These are phyloP conservation scores for Ursus arctos DNA, from an alignment of 2,113 vertebrate genomes.

Conservation along the genomic window DNA sequence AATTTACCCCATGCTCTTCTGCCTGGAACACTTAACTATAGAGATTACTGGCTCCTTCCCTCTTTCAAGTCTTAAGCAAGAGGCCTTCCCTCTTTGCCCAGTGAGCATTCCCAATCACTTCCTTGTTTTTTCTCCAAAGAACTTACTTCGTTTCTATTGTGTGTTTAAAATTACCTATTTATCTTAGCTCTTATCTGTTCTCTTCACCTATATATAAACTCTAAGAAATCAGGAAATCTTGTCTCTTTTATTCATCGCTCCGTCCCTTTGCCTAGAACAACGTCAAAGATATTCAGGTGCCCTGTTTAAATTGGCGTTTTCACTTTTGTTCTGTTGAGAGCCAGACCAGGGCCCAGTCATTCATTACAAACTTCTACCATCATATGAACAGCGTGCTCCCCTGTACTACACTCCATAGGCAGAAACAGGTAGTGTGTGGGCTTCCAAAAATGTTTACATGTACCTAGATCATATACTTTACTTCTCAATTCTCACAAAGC, in stretches of 20 bases:
- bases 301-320: neutral
- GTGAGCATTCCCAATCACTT: neutral
- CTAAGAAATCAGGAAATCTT: neutral
- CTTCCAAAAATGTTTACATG: neutral
- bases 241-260: neutral
- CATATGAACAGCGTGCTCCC: neutral
- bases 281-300: neutral
- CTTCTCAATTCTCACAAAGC: neutral
- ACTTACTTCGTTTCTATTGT: neutral
- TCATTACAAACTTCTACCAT: neutral
- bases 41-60: neutral
- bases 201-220: neutral
- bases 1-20: neutral
- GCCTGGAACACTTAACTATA: neutral
- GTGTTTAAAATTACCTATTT: neutral
- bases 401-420: neutral
- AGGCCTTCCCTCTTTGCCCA: neutral
- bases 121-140: constrained; percentile 17
- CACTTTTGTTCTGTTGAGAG: neutral
- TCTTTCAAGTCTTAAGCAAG: neutral
- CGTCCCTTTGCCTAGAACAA: neutral
- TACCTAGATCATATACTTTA: neutral
- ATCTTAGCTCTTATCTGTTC: neutral
- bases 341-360: neutral
- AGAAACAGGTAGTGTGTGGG: neutral